Percentiles rank a stretch among this genome's conserved stretches.
Conservation (phyloP, 2,113 vertebrate species). For the Pogona vitticeps region DNA sequence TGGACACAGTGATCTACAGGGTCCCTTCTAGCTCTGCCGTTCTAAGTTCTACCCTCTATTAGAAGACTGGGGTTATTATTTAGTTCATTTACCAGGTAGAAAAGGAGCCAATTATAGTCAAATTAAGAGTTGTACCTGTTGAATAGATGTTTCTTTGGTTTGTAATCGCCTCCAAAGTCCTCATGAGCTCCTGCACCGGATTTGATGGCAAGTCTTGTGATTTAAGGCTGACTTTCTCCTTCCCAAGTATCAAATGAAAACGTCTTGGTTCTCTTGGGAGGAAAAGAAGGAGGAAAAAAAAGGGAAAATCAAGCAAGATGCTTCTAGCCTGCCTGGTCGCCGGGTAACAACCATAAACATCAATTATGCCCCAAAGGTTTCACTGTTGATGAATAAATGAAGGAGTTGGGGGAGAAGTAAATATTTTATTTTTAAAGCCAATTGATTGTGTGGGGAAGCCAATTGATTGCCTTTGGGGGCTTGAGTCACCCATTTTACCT, state of each 20-base stretch:
- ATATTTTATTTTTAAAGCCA: not conserved
- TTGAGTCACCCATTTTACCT: not conserved
- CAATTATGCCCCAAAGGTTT: not conserved
- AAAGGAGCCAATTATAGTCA: no score
- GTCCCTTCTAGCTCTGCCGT: no score
- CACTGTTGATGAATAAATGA: not conserved
- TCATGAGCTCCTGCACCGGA: no score
- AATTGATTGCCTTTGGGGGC: not conserved
- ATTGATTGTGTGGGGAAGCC: not conserved
- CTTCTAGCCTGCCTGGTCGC: not conserved
- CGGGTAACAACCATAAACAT: not conserved
- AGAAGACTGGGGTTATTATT: no score
- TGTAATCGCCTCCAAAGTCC: no score
- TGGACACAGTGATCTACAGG: no score
- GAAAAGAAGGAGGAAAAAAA: not conserved
- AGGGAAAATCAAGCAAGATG: not conserved
- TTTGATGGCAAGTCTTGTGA: not conserved
- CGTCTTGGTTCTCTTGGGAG: not conserved
- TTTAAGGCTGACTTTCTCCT: not conserved
- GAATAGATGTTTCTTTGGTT: no score
- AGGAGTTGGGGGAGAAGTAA: not conserved
- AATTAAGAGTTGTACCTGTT: no score
- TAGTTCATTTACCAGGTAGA: no score
- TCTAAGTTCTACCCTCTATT: no score
- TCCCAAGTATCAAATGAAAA: not conserved